Percentiles rank a stretch among this genome's conserved stretches.
phyloP scores from a whole-genome alignment of 2,797 vertebrate genomes.

The Sternarchorhynchus goeldii region DNA sequence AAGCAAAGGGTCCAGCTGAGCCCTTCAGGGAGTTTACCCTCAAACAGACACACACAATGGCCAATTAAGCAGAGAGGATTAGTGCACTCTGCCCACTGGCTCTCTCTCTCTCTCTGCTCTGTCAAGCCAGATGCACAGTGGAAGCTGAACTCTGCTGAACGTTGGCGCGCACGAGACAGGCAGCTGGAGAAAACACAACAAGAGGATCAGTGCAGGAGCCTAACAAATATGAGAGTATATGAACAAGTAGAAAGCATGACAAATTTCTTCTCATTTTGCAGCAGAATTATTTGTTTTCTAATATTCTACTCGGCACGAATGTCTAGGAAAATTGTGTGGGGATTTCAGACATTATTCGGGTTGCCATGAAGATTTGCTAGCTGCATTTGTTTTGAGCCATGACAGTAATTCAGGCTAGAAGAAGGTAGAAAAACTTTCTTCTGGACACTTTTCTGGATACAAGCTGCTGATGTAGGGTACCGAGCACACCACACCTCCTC shows the following conservation, averaged over 20 bases:
- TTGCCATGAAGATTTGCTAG: neutral
- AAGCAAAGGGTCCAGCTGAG: constrained; percentile 37
- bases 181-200: neutral
- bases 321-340: constrained; percentile 32
- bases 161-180: neutral
- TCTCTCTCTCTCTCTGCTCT: constrained; percentile 8
- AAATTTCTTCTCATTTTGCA: constrained; percentile 9
- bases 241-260: neutral
- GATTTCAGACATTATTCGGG: constrained; percentile 4
- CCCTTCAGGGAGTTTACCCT: constrained; percentile 34
- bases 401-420: constrained; percentile 3
- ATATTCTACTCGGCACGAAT: constrained; percentile 27
- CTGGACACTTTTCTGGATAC: neutral
- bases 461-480: neutral
- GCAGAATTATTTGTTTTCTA: constrained; percentile 26
- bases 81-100: constrained; percentile 15
- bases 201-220: neutral
- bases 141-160: neutral
- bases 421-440: constrained; percentile 17
- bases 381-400: neutral
- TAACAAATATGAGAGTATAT: neutral
- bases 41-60: constrained; percentile 46
- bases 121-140: constrained; percentile 1
- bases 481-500: too few relatives aligned
- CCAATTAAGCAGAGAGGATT: constrained; percentile 46